A percentile compares a stretch with the other conserved stretches of the same genome.
Conservation (phyloP, 2,888 invertebrate genomes). For the Heliconius cydno region DNA sequence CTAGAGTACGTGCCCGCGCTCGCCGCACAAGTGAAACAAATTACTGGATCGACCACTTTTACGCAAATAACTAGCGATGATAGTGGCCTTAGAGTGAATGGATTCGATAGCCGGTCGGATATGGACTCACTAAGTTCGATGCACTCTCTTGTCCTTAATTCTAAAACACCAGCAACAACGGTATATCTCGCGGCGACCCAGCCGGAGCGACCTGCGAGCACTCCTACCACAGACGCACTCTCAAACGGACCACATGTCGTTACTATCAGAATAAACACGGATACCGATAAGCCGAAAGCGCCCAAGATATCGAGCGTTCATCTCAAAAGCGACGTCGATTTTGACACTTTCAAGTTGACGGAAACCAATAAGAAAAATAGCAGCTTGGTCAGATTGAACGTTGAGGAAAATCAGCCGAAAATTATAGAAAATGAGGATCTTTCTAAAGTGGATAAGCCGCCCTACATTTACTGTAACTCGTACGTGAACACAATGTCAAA, state of each 20-base stretch:
- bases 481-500: slow-evolving; percentile 80
- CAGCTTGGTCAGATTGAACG: slow-evolving; percentile 85
- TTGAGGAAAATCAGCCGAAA: slow-evolving; percentile 74
- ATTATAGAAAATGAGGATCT: slow-evolving; percentile 81
- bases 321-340: slow-evolving; percentile 77
- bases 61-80: slow-evolving; percentile 75
- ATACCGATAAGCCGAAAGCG: slow-evolving; percentile 78
- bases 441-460: slow-evolving; percentile 74
- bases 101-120: slow-evolving; percentile 64
- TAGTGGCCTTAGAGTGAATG: slow-evolving; percentile 61
- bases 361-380: slow-evolving; percentile 75
- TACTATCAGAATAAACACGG: slow-evolving; percentile 88
- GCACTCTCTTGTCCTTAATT: slow-evolving; percentile 83
- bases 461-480: slow-evolving; percentile 86
- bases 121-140: slow-evolving; percentile 79
- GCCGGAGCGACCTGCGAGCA: slow-evolving; percentile 77
- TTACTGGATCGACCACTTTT: slow-evolving; percentile 72
- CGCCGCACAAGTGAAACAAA: slow-evolving; percentile 82
- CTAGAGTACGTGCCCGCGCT: slow-evolving; percentile 82
- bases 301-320: slow-evolving; percentile 80
- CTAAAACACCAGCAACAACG: slow-evolving; percentile 80
- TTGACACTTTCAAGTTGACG: slow-evolving; percentile 70
- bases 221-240: slow-evolving; percentile 72
- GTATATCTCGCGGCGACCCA: slow-evolving; percentile 82
- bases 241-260: slow-evolving; percentile 85